phyloP scores from a whole-genome alignment of 2,888 invertebrate species.

The Galerucella nymphaeae region DNA sequence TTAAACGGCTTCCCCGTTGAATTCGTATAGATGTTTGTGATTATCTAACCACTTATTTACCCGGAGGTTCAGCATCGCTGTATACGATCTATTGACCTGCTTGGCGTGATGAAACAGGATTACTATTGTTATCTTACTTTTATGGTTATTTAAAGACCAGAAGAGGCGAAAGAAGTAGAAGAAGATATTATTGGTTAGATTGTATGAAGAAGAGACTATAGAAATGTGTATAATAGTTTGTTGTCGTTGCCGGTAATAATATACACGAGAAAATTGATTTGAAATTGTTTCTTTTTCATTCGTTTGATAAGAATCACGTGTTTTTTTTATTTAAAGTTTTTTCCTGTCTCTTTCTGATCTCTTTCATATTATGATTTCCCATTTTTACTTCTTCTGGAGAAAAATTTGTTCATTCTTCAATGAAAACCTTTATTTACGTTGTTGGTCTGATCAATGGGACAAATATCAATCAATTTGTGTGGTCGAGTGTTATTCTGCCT shows the following conservation, averaged over 20 bases:
- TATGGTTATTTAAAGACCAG: conserved; percentile 3
- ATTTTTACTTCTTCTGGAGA: too few relatives aligned
- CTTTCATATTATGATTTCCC: too few relatives aligned
- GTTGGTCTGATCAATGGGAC: too few relatives aligned
- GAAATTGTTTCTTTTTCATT: background rate
- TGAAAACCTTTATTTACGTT: too few relatives aligned
- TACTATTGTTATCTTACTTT: conserved; percentile 30
- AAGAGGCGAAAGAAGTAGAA: background rate
- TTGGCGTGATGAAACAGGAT: conserved; percentile 30
- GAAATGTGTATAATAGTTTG: background rate
- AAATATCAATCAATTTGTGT: too few relatives aligned
- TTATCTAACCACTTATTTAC: conserved; percentile 37
- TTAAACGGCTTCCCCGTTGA: conserved; percentile 21
- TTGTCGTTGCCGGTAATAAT: background rate
- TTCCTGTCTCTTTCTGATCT: too few relatives aligned
- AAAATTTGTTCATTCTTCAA: too few relatives aligned
- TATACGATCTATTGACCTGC: conserved; percentile 38
- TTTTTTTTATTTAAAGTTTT: too few relatives aligned
- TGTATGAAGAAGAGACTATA: background rate
- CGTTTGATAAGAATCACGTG: too few relatives aligned
- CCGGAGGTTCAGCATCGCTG: conserved; percentile 34
- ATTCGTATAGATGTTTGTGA: conserved; percentile 12
- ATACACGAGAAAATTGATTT: background rate
- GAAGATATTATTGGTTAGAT: background rate
- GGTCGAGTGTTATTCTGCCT: too few relatives aligned